These are phyloP conservation scores for Amblyjoppa fuscipennis DNA, from an alignment of 2,888 invertebrate genomes.

Conservation along the genomic window DNA sequence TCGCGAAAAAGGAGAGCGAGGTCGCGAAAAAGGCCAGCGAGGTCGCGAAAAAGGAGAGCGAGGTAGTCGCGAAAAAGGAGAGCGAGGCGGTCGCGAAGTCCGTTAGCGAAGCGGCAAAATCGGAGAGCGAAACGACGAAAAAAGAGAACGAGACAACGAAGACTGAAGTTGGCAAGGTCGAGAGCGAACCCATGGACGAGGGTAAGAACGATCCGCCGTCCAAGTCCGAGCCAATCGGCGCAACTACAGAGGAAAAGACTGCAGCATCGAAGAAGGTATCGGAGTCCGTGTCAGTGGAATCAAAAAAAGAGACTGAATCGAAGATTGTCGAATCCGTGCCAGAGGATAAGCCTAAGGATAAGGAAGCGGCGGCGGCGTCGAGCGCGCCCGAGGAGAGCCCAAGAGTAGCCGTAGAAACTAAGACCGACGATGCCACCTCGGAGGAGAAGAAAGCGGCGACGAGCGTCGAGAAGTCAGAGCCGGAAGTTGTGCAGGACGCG, in stretches of 20 bases:
- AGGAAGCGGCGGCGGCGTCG: constrained; percentile 65
- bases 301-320: constrained; percentile 64
- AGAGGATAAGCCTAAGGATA: constrained; percentile 70
- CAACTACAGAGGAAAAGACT: constrained; percentile 74
- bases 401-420: constrained; percentile 58
- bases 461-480: constrained; percentile 67
- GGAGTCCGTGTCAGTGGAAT: constrained; percentile 40
- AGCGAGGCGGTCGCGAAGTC: constrained; percentile 54
- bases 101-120: constrained; percentile 26
- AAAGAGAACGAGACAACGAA: constrained; percentile 60
- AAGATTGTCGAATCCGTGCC: constrained; percentile 54
- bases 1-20: constrained; percentile 52
- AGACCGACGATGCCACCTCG: constrained; percentile 45
- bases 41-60: constrained; percentile 10
- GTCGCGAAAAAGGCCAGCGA: constrained; percentile 52
- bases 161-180: constrained; percentile 50
- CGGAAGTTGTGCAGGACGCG: constrained; percentile 67
- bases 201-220: constrained; percentile 61
- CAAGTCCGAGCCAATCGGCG: constrained; percentile 60
- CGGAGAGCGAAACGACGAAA: constrained; percentile 54
- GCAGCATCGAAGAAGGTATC: constrained; percentile 69
- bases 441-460: constrained; percentile 50
- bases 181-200: constrained; percentile 66
- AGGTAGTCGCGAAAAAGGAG: constrained; percentile 37
- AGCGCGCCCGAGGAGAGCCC: constrained; percentile 69